Percentiles rank a stretch among this genome's conserved stretches.
Conservation (phyloP, 2,888 invertebrate genomes). For the Parelbella ahira region DNA sequence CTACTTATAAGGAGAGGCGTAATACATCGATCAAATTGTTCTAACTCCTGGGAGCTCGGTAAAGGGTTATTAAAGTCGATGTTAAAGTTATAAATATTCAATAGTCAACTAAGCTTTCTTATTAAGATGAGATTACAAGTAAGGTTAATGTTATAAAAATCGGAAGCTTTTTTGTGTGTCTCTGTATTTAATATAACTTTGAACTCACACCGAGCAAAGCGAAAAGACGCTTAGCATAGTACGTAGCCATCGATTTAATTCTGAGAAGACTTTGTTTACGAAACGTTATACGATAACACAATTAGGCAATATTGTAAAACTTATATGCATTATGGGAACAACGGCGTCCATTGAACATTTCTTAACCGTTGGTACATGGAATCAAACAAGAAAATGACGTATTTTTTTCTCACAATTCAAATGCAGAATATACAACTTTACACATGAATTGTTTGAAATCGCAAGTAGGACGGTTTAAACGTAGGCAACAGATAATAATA, state of each 20-base stretch:
- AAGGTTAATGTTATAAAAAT: too few species aligned
- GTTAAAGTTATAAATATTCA: too few species aligned
- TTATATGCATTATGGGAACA: not conserved
- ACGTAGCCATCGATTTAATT: not conserved
- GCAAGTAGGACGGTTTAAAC: constrained; percentile 16
- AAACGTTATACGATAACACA: constrained; percentile 4
- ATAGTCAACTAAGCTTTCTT: too few species aligned
- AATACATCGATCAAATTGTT: constrained; percentile 10
- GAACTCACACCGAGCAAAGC: too few species aligned
- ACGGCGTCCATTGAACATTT: not conserved
- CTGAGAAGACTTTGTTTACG: not conserved
- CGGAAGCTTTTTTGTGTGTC: too few species aligned
- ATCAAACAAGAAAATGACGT: not conserved
- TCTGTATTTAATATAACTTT: too few species aligned
- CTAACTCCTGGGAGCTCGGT: constrained; percentile 5
- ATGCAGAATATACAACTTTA: too few species aligned
- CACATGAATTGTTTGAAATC: not conserved
- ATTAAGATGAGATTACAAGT: too few species aligned
- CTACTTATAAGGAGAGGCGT: not conserved
- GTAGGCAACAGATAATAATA: constrained; percentile 7
- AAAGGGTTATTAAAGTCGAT: not conserved
- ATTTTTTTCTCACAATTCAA: too few species aligned
- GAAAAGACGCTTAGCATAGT: too few species aligned
- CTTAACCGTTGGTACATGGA: not conserved
- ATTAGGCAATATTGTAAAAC: constrained; percentile 1